Percentiles rank a stretch among this genome's conserved stretches.
Evolutionary conservation across 2,888 invertebrate species (phyloP).

Genomic region (Cryptosula pallasiana): DNA sequence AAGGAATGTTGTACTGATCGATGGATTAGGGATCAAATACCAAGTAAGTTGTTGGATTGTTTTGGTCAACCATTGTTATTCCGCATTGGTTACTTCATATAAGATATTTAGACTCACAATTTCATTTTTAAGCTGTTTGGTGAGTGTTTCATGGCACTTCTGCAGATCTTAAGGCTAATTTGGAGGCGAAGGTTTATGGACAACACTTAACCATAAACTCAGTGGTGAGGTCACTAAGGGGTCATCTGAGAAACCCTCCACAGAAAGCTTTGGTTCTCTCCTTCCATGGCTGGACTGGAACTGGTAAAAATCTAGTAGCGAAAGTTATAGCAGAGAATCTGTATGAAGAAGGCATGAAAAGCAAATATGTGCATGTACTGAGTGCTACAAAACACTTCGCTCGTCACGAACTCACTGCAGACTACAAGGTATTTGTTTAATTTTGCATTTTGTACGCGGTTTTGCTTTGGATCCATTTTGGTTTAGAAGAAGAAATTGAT

Average conservation of each 20-base stretch:
- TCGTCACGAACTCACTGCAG: constrained; percentile 56
- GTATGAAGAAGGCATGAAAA: too few species aligned
- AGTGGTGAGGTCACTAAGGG: constrained; percentile 65
- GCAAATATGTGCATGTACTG: constrained; percentile 74
- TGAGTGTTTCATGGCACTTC: too few species aligned
- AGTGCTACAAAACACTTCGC: constrained; percentile 78
- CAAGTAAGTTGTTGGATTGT: too few species aligned
- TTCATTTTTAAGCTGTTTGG: too few species aligned
- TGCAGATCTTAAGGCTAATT: constrained; percentile 42
- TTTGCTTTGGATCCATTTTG: too few species aligned
- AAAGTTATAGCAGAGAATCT: constrained; percentile 53
- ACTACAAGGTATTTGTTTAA: constrained; percentile 62
- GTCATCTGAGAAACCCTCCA: constrained; percentile 60
- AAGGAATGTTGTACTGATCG: not conserved
- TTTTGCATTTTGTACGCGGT: too few species aligned
- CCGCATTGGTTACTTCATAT: too few species aligned
- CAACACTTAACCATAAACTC: constrained; percentile 75
- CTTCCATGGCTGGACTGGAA: constrained; percentile 67
- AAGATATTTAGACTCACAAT: too few species aligned
- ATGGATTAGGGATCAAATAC: not conserved
- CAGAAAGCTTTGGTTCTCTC: constrained; percentile 81
- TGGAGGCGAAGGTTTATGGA: constrained; percentile 53
- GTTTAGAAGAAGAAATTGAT: too few species aligned
- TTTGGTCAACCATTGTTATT: too few species aligned
- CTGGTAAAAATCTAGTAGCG: too few species aligned